A percentile compares a stretch with the other conserved stretches of the same genome.
These are phyloP conservation scores for Anguilla obscura DNA, from an alignment of 2,797 vertebrate species.

Conservation along the genomic window DNA sequence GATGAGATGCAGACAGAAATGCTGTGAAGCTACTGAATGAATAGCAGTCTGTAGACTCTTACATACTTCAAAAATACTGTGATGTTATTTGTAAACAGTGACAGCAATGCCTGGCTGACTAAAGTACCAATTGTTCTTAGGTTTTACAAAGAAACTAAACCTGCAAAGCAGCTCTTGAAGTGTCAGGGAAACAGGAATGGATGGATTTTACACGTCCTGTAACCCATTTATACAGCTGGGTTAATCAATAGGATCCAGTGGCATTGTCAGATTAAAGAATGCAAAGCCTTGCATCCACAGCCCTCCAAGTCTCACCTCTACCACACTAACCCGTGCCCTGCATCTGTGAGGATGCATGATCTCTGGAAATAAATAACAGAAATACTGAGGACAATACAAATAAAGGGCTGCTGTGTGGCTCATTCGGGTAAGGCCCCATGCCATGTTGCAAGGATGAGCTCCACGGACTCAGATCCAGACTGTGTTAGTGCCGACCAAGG, in stretches of 20 bases:
- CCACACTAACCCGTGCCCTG: background rate
- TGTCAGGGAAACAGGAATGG: background rate
- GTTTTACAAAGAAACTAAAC: background rate
- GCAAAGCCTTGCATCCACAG: background rate
- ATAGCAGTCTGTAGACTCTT: background rate
- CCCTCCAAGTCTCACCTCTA: background rate
- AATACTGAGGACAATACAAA: too few relatives aligned
- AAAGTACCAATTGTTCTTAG: background rate
- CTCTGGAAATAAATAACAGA: background rate
- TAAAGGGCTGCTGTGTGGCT: too few relatives aligned
- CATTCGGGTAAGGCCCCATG: too few relatives aligned
- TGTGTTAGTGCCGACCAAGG: too few relatives aligned
- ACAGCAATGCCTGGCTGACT: background rate
- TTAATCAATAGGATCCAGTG: background rate
- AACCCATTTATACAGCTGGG: background rate
- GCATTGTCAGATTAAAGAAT: background rate
- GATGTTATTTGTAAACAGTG: slow-evolving; percentile 7
- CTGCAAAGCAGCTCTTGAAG: background rate
- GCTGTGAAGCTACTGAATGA: background rate
- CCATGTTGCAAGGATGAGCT: too few relatives aligned
- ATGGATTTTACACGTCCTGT: background rate
- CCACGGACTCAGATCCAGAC: too few relatives aligned
- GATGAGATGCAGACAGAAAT: background rate
- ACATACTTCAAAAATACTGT: background rate
- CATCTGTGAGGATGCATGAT: background rate